Percentiles rank a stretch among this genome's conserved stretches.
phyloP scores from a whole-genome alignment of 2,113 vertebrate species.

The Talpa occidentalis region DNA sequence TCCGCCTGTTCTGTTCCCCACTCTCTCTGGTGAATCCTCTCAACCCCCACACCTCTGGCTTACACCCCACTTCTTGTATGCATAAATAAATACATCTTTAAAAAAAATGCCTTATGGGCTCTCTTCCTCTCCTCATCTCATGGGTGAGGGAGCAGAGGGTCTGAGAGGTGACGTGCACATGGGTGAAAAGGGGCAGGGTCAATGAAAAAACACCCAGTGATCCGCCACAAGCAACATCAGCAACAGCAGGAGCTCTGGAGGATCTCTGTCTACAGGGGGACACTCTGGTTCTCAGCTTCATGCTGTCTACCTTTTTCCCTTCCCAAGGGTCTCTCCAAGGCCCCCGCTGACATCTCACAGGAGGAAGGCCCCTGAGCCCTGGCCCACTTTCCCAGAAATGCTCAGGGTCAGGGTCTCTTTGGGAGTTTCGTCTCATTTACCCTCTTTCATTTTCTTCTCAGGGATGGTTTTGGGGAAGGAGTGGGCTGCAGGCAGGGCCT shows the following conservation, averaged over 20 bases:
- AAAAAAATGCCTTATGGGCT: too few relatives aligned
- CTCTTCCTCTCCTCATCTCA: background rate
- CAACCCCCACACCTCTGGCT: too few relatives aligned
- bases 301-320: background rate
- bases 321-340: fast-evolving
- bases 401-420: background rate
- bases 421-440: background rate
- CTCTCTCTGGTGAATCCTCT: too few relatives aligned
- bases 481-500: background rate
- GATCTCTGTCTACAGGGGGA: background rate
- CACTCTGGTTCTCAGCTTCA: background rate
- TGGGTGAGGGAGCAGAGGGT: background rate
- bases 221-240: background rate
- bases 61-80: too few relatives aligned
- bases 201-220: background rate
- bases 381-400: background rate
- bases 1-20: too few relatives aligned
- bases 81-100: too few relatives aligned
- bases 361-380: background rate
- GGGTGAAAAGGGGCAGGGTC: background rate
- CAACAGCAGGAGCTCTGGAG: background rate
- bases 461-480: background rate
- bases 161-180: background rate
- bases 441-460: background rate
- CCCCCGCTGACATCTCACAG: background rate